Percentiles rank a stretch among this genome's conserved stretches.
These are phyloP conservation scores for Peromyscus leucopus DNA, from an alignment of 2,113 vertebrate genomes.

Conservation along the genomic window DNA sequence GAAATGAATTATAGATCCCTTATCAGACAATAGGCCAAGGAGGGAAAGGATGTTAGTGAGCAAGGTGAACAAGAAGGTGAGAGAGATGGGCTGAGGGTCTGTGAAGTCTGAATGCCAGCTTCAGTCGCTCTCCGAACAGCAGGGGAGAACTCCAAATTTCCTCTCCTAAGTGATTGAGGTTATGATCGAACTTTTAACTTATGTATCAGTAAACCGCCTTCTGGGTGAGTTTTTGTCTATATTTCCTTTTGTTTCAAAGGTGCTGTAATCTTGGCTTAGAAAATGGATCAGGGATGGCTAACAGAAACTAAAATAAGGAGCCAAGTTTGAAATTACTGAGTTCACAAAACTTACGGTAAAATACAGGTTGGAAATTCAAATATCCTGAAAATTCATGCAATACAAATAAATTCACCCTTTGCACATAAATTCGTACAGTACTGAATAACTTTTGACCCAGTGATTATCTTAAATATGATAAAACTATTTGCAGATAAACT, in stretches of 20 bases:
- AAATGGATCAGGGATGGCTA: background rate
- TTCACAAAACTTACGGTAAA: background rate
- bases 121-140: too few relatives aligned
- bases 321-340: background rate
- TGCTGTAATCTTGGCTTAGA: background rate
- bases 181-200: background rate
- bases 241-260: background rate
- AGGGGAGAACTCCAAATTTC: background rate
- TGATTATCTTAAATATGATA: background rate
- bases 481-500: background rate
- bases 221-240: background rate
- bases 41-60: background rate
- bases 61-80: rapidly evolving
- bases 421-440: background rate
- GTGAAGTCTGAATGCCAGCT: background rate
- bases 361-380: background rate
- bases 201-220: background rate
- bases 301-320: background rate
- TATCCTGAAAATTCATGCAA: background rate
- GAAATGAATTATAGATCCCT: background rate
- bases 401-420: background rate
- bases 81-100: background rate
- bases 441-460: background rate
- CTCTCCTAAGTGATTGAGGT: background rate
- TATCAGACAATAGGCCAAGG: background rate